Base-by-base conservation (phyloP, 2,888 invertebrate species). In the Cephus rjabovi region DNA sequence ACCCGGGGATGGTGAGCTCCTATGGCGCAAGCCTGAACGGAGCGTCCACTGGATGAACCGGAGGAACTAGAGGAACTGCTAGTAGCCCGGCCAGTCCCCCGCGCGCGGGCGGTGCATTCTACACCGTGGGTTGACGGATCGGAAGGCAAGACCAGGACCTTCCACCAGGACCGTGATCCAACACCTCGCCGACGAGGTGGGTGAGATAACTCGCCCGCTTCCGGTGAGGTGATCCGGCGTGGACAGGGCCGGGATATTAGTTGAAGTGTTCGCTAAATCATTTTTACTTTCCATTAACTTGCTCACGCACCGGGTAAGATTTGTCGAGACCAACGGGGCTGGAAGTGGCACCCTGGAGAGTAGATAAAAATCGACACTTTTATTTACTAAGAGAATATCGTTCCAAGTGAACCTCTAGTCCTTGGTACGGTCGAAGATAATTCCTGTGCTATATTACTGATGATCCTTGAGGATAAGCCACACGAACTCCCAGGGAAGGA, bases 71-170 rank as follows among this genome's bases (percentile, higher is more conserved):
- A 83, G 83, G 83, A 86, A 88, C 87, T 89, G 89, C 87, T 89
- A 89, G 90, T 88, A 88, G 87, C 89, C 89, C 88, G 90, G 90
- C 88, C 90, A 91, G 90, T 89, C 86, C 88, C 89, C 89, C 89
- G 89, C 89, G 89, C 87, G 90, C 90, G 90, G 89, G 89, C 89
- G 89, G 88, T 89, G 90, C 88, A 88, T 88, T 86, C 86, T 79
- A 82, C 71, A 80, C 79, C 80, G 80, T 77, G 80, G 80, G 73
- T 75, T 79, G 79, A 76, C 73, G 79, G 75, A 76, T 75, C 73
- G 74, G 74, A 75, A 73, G 75, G 69, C 79, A 68, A 76, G 75
- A 77, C 75, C 80, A 76, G 77, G 80, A 83, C 77, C 80, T 75
- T 69, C 79, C 76, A 71, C 75, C 74, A 68, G 34, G 68, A 37